A percentile compares a stretch with the other conserved stretches of the same genome.
Conservation (phyloP, 2,797 vertebrate genomes). For the Acanthopagrus latus region DNA sequence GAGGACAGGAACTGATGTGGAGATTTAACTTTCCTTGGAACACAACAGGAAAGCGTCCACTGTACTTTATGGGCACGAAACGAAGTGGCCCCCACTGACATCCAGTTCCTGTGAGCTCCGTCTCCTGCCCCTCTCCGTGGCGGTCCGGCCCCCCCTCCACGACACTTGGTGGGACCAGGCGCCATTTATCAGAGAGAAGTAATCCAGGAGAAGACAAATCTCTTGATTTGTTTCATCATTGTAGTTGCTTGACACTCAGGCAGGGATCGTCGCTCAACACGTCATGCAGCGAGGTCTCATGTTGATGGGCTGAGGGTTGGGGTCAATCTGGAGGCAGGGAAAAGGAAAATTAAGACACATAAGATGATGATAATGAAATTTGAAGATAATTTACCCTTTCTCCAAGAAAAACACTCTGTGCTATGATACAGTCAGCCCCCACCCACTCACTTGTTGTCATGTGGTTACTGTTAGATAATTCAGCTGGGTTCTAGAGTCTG, state of each 20-base stretch:
- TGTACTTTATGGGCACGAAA: conserved; percentile 51
- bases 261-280: conserved; percentile 87
- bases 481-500: conserved; percentile 5
- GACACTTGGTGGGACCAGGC: conserved; percentile 56
- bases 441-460: conserved; percentile 20
- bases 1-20: conserved; percentile 68
- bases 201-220: conserved; percentile 82
- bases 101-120: conserved; percentile 67
- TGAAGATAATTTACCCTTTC: neutral
- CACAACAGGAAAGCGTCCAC: conserved; percentile 60
- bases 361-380: neutral
- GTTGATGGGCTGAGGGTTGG: conserved; percentile 86
- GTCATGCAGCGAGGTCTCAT: conserved; percentile 96
- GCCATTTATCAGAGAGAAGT: conserved; percentile 72
- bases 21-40: conserved; percentile 58
- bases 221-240: conserved; percentile 74
- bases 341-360: neutral
- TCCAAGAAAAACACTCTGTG: neutral
- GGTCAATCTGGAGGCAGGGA: conserved; percentile 88
- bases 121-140: conserved; percentile 53
- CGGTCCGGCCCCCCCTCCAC: conserved; percentile 51
- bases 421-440: neutral
- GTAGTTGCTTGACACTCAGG: conserved; percentile 69
- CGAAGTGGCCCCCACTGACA: conserved; percentile 49
- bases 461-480: conserved; percentile 17